Base-by-base conservation (phyloP, 1,140 invertebrate genomes). In the Kradibia gibbosae region DNA sequence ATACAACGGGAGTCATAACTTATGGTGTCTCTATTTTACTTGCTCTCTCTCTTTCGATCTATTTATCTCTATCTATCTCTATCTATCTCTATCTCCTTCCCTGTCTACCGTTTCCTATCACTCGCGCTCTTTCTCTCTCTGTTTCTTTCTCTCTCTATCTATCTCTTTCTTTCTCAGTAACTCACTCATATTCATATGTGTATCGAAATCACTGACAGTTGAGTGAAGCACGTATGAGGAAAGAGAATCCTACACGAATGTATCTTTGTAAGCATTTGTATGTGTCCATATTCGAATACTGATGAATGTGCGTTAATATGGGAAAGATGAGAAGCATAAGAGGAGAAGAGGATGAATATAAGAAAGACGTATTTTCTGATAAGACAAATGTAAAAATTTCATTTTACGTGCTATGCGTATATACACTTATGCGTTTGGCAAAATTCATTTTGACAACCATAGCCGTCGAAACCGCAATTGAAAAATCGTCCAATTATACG, bases 171-270 rank as follows among this genome's bases (percentile, higher is more conserved):
- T 55, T 53, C 53, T 34, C 34, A 34, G 17, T 17, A 17, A 22
- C 31, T 53, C 62, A 53, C 34, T 34, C 53, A 45, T 55, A 17
- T n/a, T 17, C 74, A 34, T 11, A 10, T 20, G 8, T 1, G 86
- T 88, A 89, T 88, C 87, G 86, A 87, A 90, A 90, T 89, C 89
- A 88, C 84, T 86, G 85, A 84, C 86, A 85, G 85, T 83, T 89
- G 86, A 89, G 88, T 85, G 85, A 87, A 83, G 84, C 88, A 88
- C 89, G 88, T 89, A 89, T 89, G 86, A 89, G 86, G 86, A 76
- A 81, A 75, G 65, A 57, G 28, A 53, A 60, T 25, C 4, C 73
- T 34, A 25, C 8, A 28, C n/a, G 25, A 31, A 73, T 53, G 28
- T 15, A 31, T 50, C 7, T 17, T 45, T 50, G 34, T 53, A 8